These are phyloP conservation scores for Morone chrysops DNA, from an alignment of 2,113 vertebrate species.

Conservation along the genomic window DNA sequence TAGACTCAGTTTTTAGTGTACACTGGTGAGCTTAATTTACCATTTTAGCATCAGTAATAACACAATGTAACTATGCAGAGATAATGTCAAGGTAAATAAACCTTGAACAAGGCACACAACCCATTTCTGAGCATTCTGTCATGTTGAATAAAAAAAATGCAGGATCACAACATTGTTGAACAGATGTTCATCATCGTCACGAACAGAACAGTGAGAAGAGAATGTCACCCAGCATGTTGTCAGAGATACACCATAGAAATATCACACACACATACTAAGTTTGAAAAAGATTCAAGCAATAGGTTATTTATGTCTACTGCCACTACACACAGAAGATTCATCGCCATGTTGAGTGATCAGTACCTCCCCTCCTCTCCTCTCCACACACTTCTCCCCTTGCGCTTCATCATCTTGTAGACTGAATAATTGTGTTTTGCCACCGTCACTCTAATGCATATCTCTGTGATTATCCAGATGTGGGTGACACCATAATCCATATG, in stretches of 20 bases:
- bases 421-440: slow-evolving; percentile 73
- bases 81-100: not conserved
- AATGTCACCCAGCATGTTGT: not conserved
- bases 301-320: slow-evolving; percentile 61
- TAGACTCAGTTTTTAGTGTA: not conserved
- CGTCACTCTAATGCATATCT: slow-evolving; percentile 56
- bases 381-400: slow-evolving; percentile 48
- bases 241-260: not conserved
- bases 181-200: not conserved
- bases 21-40: not conserved
- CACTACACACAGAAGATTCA: slow-evolving; percentile 69
- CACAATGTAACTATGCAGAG: not conserved
- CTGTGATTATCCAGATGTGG: slow-evolving; percentile 67
- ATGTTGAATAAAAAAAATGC: too few species aligned
- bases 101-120: too few species aligned
- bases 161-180: not conserved
- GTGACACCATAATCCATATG: slow-evolving; percentile 69
- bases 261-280: slow-evolving; percentile 10
- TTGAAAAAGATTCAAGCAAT: slow-evolving; percentile 24
- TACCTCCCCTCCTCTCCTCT: slow-evolving; percentile 52
- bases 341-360: slow-evolving; percentile 68
- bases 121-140: not conserved
- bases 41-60: not conserved
- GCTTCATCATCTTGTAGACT: slow-evolving; percentile 69
- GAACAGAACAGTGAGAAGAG: not conserved